Base-by-base conservation (phyloP, 1,140 invertebrate genomes). In the Glomeris maerens region DNA sequence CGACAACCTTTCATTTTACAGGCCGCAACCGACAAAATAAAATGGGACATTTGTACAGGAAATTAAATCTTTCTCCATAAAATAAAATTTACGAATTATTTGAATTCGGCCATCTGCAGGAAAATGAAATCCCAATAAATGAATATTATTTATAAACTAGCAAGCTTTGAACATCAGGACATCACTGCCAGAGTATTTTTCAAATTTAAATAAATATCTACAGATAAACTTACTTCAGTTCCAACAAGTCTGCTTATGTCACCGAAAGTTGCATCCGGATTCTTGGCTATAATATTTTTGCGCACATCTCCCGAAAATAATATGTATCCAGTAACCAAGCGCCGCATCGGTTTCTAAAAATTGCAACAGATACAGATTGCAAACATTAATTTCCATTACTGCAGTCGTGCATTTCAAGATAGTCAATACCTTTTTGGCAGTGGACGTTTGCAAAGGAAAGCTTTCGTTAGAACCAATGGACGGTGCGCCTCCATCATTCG, bases 221-320 rank as follows among this genome's bases (percentile, higher is more conserved):
- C n/a, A 22, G 17, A 3, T 1, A 21, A 47, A 45, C 59, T 70
- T 72, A 81, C 79, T 73, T 94, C 92, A 61, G 84, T 86, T 53
- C 93, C 94, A 60, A 98, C 92, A 62, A 97, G 84, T 57, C 91
- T 80, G 59, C 90, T 95, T 62, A 99, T 94, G 67, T 98, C 94
- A 45, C 95, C 95, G 72, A 98, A 98, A 22, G 81, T 81, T 45
- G 84, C 83, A 52, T 93, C 89, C 3, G 93, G 93, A 74, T 98
- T 94, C 62, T 86, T 83, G 60, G 82, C 71, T 64, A 89, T 78
- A 65, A 92, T 78, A 61, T 75, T 68, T 79, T 93, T 74, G 14
- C 95, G 75, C 29, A 95, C 81, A 72, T 98, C 95, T 65, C 91
- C 85, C 14, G 95, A 95, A 74, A 96, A 99, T 23, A 98, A 76